Conservation (phyloP, 2,797 vertebrate genomes). For the Pseudochirops cupreus region DNA sequence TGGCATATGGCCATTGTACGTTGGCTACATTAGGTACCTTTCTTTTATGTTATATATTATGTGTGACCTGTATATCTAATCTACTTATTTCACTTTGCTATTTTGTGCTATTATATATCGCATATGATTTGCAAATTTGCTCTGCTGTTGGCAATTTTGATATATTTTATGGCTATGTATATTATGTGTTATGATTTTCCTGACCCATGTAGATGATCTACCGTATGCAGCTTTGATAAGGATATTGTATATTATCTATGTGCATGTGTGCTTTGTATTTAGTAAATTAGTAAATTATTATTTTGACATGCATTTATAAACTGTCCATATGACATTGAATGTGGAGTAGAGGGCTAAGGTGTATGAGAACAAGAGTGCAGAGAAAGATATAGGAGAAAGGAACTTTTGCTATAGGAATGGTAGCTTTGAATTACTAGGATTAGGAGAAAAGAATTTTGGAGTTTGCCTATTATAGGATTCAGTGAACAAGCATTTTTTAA, state of each 20-base stretch:
- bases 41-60: neutral
- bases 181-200: neutral
- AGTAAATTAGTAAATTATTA: neutral
- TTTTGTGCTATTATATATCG: neutral
- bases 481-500: neutral
- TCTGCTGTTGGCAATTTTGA: neutral
- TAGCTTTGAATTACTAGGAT: neutral
- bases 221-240: neutral
- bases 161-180: neutral
- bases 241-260: neutral
- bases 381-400: neutral
- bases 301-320: neutral
- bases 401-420: neutral
- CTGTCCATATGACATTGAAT: neutral
- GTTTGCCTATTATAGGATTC: neutral
- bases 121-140: neutral
- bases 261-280: neutral
- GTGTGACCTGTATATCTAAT: neutral
- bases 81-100: neutral
- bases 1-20: neutral
- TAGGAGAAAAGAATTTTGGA: neutral
- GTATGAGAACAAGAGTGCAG: neutral
- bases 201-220: neutral
- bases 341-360: neutral
- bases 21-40: neutral